These are phyloP conservation scores for Erythrolamprus reginae DNA, from an alignment of 2,113 vertebrate genomes.

Conservation along the genomic window DNA sequence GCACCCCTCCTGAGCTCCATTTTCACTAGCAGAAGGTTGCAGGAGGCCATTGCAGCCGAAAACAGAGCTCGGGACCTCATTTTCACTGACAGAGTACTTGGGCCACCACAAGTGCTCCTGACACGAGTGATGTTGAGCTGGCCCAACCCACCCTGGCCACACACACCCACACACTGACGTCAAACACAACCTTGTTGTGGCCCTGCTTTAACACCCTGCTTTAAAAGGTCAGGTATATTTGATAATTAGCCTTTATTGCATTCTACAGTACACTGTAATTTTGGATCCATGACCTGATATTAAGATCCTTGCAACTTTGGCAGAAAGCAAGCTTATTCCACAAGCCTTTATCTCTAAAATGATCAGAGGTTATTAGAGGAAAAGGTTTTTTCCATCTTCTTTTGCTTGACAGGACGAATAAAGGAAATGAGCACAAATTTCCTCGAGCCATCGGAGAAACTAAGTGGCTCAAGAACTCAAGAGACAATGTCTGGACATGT, in stretches of 20 bases:
- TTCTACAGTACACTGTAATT: background rate
- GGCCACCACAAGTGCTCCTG: too few relatives aligned
- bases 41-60: too few relatives aligned
- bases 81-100: too few relatives aligned
- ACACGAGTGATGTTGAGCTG: too few relatives aligned
- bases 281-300: background rate
- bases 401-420: conserved; percentile 15
- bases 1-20: too few relatives aligned
- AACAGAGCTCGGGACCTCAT: too few relatives aligned
- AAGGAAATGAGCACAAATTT: conserved; percentile 37
- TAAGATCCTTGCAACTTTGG: background rate
- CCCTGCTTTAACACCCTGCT: background rate
- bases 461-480: conserved; percentile 39
- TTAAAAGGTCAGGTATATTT: background rate
- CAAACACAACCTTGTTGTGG: too few relatives aligned
- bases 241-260: background rate
- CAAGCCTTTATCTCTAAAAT: background rate
- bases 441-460: conserved; percentile 24
- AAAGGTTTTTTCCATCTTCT: conserved; percentile 13
- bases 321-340: background rate
- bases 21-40: too few relatives aligned
- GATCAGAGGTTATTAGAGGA: background rate
- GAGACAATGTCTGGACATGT: conserved; percentile 44
- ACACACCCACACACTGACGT: too few relatives aligned
- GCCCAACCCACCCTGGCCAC: too few relatives aligned